A percentile compares a stretch with the other conserved stretches of the same genome.
phyloP scores from a whole-genome alignment of 2,888 invertebrate genomes.

The Craniophora ligustri region DNA sequence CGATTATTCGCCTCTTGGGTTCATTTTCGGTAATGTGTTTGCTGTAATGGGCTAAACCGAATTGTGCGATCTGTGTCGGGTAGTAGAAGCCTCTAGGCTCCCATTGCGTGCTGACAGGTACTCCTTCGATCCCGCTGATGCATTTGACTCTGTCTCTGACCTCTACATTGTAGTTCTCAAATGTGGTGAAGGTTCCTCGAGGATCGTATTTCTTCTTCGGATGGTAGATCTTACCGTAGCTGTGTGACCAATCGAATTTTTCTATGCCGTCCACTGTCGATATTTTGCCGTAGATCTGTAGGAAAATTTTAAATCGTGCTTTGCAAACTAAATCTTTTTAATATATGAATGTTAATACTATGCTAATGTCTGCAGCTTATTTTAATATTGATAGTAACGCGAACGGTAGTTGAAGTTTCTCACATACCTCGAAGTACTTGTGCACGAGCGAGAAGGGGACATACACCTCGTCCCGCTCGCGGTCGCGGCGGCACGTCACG shows the following conservation, averaged over 20 bases:
- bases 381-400: too few species aligned
- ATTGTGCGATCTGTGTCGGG: conserved; percentile 99
- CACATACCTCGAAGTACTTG: conserved; percentile 96
- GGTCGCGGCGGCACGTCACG: conserved; percentile 93
- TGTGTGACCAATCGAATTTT: conserved; percentile 98
- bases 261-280: conserved; percentile 92
- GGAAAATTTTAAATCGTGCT: too few species aligned
- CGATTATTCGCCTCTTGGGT: conserved; percentile 91
- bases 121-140: conserved; percentile 97
- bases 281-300: conserved; percentile 95
- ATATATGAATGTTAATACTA: too few species aligned
- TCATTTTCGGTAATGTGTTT: conserved; percentile 96
- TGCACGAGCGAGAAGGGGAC: conserved; percentile 97
- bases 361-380: too few species aligned
- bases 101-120: conserved; percentile 99
- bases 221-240: conserved; percentile 96
- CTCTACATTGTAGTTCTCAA: conserved; percentile 99
- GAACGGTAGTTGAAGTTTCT: background rate
- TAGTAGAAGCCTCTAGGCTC: conserved; percentile 98
- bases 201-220: conserved; percentile 97
- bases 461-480: conserved; percentile 94
- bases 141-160: conserved; percentile 98
- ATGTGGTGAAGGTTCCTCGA: conserved; percentile 97
- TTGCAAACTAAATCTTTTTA: too few species aligned
- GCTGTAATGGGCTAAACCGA: conserved; percentile 98